A percentile compares a stretch with the other conserved stretches of the same genome.
phyloP scores from a whole-genome alignment of 2,797 vertebrate species.

The Sus cebifrons region DNA sequence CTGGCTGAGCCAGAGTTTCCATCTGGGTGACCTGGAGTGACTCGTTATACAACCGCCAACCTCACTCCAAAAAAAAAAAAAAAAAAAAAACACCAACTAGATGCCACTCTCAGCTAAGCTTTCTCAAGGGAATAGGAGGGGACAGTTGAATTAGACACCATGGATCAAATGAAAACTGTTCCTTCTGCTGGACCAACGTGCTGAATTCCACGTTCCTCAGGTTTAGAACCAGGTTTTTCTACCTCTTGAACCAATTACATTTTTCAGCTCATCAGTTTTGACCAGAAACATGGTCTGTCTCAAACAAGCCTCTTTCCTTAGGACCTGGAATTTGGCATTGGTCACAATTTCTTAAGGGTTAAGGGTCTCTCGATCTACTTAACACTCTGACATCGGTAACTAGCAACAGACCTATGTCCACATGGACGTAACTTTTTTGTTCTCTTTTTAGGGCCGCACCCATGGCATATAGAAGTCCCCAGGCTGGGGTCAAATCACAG shows the following conservation, averaged over 20 bases:
- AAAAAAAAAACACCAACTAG: background rate
- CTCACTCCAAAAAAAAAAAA: background rate
- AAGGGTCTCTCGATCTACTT: background rate
- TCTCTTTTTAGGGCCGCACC: no score
- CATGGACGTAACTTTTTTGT: no score
- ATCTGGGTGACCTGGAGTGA: slow-evolving; percentile 60
- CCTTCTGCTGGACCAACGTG: background rate
- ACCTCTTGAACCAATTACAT: slow-evolving; percentile 14
- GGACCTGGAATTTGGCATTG: background rate
- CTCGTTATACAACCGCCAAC: slow-evolving; percentile 17
- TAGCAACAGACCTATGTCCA: background rate
- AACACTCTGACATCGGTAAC: background rate
- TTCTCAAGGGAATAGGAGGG: slow-evolving; percentile 9
- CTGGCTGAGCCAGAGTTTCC: slow-evolving; percentile 38
- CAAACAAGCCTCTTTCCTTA: slow-evolving; percentile 39
- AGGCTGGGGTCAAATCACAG: no score
- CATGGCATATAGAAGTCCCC: no score
- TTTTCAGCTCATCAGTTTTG: slow-evolving; percentile 51
- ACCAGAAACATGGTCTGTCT: slow-evolving; percentile 2
- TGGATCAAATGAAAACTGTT: background rate
- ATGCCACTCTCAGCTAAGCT: background rate
- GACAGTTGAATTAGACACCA: background rate
- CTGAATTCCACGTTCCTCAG: background rate
- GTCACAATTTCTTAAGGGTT: background rate
- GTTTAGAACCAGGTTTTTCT: slow-evolving; percentile 10